Evolutionary conservation across 2,797 vertebrate genomes (phyloP), one percentile per base, ranked within the genome.

Genomic region (Microhierax caerulescens): DNA sequence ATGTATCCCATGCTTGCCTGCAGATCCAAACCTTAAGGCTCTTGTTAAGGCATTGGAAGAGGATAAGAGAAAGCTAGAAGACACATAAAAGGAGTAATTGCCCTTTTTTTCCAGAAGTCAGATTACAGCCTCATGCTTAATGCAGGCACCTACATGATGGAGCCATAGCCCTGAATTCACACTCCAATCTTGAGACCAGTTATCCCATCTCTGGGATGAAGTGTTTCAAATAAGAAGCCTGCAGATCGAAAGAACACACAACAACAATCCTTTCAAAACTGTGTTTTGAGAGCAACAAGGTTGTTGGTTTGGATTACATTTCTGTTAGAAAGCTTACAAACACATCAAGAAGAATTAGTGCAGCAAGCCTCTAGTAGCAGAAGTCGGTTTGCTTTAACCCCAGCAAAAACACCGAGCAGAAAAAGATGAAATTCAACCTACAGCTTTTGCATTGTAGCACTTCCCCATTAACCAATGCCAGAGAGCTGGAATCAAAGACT

Each of bases 1-100:
- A 27, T 1, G 1, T 2, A 6, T 51, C 15, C 16, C 43, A 45
- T 1, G 0, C 34, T 72, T 1, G 0, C 2, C 17, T 61, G 8
- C 9, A 28, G 9, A 54, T 32, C 22, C 41, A 81, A n/a, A 73
- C 6, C 5, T 73, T 25, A 21, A 0, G 41, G 8, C 20, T 3
- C 10, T 68, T 87, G 23, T 78, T 34, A 37, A 67, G 15, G 4
- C 4, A 41, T 11, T 53, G 11, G 16, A 83, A 64, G 5, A 57
- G 0, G 3, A 13, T 17, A 69, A 81, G 25, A 61, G 32, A 37
- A 61, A 78, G 4, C 64, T 2, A 48, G 18, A 25, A 36, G 5
- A 56, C 4, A 17, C 3, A 15, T 3, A 14, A 79, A 76, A 73
- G 5, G 8, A 74, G 2, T 18, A 68, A 68, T 10, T 57, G 2